Evolutionary conservation across 2,797 vertebrate species (phyloP), one percentile per base, ranked within the genome.

Genomic region (Sebastes vulpes): DNA sequence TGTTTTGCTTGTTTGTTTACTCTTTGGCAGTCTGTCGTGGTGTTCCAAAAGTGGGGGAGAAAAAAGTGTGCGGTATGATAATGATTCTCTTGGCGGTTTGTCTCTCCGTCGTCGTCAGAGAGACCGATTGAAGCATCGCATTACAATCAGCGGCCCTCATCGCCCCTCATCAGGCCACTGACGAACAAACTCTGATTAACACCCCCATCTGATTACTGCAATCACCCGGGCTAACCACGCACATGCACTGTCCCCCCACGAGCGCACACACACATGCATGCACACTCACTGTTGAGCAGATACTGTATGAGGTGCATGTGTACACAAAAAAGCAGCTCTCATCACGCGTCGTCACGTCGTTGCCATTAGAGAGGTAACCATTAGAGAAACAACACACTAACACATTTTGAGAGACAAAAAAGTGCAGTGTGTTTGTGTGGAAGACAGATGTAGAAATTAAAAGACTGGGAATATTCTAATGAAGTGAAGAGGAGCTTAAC

Each of bases 101-200:
- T 93, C 88, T 93, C 88, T 87, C 72, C 76, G 80, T 90, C 79
- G 87, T 84, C 65, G 72, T 84, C 90, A 79, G 79, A 84, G 86
- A 82, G 79, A 92, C 84, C 75, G 73, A 91, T 87, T 92, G 91
- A 95, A 93, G 94, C 94, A 90, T 95, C 93, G 81, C 95, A 93
- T 95, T 95, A 95, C 96, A 96, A 96, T 97, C 96, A 96, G 94
- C 81, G 85, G 92, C 94, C 93, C 93, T 93, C 92, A 84, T 92
- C 83, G 87, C 89, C 94, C 93, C 94, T 95, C 94, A 94, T 95
- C 96, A 96, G 94, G 91, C 94, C 96, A 95, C 95, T 94, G 94
- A 95, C 93, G 94, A 96, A 96, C 95, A 94, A 95, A 95, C 94
- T 93, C 96, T 97, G 96, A 96, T 96, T 97, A 97, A 94, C 93